phyloP scores from a whole-genome alignment of 37 sponge, comb jelly and placozoan genomes.

The Eunapius fragilis region DNA sequence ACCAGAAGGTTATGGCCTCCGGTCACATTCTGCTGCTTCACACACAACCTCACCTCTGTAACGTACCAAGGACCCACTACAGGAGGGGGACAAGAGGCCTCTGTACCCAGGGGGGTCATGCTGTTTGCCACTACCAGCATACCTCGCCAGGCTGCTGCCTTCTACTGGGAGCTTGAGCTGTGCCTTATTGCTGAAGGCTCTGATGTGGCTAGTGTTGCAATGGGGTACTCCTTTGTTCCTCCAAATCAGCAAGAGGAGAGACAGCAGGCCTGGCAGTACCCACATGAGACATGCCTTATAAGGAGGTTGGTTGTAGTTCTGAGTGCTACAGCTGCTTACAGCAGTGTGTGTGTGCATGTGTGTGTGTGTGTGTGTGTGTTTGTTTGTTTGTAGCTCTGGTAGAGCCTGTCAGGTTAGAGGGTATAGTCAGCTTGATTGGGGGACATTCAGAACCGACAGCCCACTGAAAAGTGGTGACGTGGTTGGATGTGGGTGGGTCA shows the following conservation, averaged over 20 bases:
- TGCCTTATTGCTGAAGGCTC: conserved; percentile 58
- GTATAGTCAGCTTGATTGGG: conserved; percentile 61
- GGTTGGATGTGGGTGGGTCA: conserved; percentile 91
- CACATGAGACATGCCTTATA: conserved; percentile 43
- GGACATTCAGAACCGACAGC: conserved; percentile 32
- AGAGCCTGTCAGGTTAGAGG: conserved; percentile 59
- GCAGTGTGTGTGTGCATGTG: background rate
- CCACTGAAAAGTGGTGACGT: conserved; percentile 72
- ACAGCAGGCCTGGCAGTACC: conserved; percentile 34
- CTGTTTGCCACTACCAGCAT: conserved; percentile 58
- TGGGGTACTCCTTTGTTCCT: conserved; percentile 74
- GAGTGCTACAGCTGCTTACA: background rate
- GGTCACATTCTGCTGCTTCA: conserved; percentile 61
- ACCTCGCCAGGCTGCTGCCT: conserved; percentile 80
- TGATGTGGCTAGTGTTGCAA: conserved; percentile 44
- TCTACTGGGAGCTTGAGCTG: conserved; percentile 95
- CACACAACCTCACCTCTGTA: conserved; percentile 62
- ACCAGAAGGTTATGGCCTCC: conserved; percentile 65
- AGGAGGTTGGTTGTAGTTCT: conserved; percentile 43
- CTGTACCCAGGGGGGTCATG: conserved; percentile 59
- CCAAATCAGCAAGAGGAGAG: conserved; percentile 38
- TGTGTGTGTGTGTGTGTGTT: background rate
- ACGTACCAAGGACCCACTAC: conserved; percentile 67
- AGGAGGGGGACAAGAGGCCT: conserved; percentile 4
- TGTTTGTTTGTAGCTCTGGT: conserved; percentile 58